Evolutionary conservation across 2,888 invertebrate species (phyloP), one percentile per base, ranked within the genome.

Genomic region (Elegia similella): DNA sequence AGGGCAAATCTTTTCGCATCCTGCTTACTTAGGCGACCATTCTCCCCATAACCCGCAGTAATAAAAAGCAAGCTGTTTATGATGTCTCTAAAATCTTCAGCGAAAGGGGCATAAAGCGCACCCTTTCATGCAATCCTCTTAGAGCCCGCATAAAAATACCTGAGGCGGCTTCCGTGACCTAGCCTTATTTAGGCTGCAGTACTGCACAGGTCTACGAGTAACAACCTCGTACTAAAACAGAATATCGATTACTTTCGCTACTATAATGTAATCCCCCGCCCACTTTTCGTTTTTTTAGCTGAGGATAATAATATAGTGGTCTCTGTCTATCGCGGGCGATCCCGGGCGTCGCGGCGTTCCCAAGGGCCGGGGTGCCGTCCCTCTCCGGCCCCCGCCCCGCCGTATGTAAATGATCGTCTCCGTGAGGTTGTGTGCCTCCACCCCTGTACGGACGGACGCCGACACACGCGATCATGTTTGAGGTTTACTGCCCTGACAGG

Each of bases 241-340:
- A 92, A 92, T 92, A 92, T 92, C 92, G 92, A 92, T 92, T 92
- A 92, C 92, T 92, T 92, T 92, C 92, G 91, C 92, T 92, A 90
- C 92, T 90, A 89, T 92, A 92, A 92, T 92, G 88, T 92, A 92
- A 92, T 91, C 92, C 92, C 86, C 92, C 92, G 92, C 92, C 92
- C 92, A 92, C 91, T 87, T 88, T 89, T 86, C 86, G 84, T 86
- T 89, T 90, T 90, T 90, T 88, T 85, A 84, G 83, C 80, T 75
- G 78, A 78, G 81, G 86, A 87, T 84, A 82, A 83, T 82, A 83
- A 79, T 88, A 88, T 84, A 84, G 86, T 88, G 77, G 84, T 88
- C 90, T 84, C 86, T 81, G 78, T 91, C 84, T 72, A 64, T 62
- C 80, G 66, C 78, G 72, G 76, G 72, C 69, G 63, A 69, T 76